Evolutionary conservation across 2,113 vertebrate species (phyloP), one percentile per base, ranked within the genome.

Genomic region (Calyptommatus sinebrachiatus): DNA sequence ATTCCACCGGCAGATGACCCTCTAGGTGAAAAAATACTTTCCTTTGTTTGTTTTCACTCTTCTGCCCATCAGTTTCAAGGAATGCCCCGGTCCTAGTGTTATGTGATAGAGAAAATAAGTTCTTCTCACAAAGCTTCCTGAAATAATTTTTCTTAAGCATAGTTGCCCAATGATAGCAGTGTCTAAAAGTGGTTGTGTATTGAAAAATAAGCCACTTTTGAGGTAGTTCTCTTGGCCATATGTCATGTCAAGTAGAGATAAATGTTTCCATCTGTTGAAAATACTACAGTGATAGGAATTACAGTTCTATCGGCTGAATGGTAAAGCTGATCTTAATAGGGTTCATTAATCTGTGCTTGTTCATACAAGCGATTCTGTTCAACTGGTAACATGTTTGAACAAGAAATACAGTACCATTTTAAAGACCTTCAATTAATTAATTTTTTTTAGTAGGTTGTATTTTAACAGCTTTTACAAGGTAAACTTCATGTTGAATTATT

Each of bases 391-490:
- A 71, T 94, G 94, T 95, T 94, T 84, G 85, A 94, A 94, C 94
- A 95, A 94, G 94, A 95, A 95, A 94, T 91, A 94, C 93, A 95
- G 94, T 91, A 94, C 93, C 91, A 90, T 93, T 93, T 94, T 89
- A 84, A 89, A 94, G 90, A 79, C 75, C 92, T 88, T 92, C 92
- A 94, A 18, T 18, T 57, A 12, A 41, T 41, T 41, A 50, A 12
- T 50, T 50, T 6, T 95, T 95, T 95, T 95, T 93, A 89, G 91
- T 89, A 91, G 94, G 92, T 91, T 94, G 91, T 94, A 93, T 94
- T 95, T 75, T 92, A 94, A 85, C 86, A 75, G 88, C 83, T 85
- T 92, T 94, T 94, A 94, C 90, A 90, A 95, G 88, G 90, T 90
- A 87, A 63, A 81, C 93, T 93, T 88, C 86, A 3, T 88, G 90